Base-by-base conservation (phyloP, 2,113 vertebrate species). In the Hyperopisus bebe region DNA sequence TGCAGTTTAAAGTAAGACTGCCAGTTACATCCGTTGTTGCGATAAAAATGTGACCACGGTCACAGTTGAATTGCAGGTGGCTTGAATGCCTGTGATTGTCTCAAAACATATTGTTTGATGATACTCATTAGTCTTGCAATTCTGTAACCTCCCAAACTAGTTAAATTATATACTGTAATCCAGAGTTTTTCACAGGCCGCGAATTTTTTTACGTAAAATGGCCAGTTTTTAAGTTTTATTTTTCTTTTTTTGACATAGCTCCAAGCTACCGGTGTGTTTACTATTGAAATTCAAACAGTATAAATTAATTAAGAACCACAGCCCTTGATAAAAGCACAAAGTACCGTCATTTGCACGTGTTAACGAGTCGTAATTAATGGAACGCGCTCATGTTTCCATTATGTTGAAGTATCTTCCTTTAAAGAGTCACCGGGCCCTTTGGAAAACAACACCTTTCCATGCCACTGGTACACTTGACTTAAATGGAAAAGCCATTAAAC, bases 351-450 rank as follows among this genome's bases (percentile, higher is more conserved):
- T 13, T 27, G 83, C 47, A 50, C n/a, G 85, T 39, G 48, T 86
- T 53, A 86, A 86, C 85, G n/a, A 51, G 88, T 31, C 21, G 70
- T 31, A 89, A 80, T 89, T 89, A 89, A 89, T 53, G 70, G 48
- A n/a, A 13, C 50, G n/a, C 8, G 39, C n/a, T n/a, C 7, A 13
- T 50, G 46, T 62, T 84, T 84, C 15, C 89, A 62, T 58, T 58
- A 84, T 35, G n/a, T 42, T 27, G 77, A 53, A 77, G 35, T 84
- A 31, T 58, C 82, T 84, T 44, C 88, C 48, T 83, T 84, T 84
- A 80, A 80, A 70, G 46, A 80, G 46, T 51, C 62, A 51, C 70
- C 15, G 19, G 46, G 88, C 47, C 21, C 8, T 89, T 46, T 46
- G 5, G 87, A 80, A 77, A 85, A 51, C 51, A 83, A 58, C 89